Percentiles rank a stretch among this genome's conserved stretches.
Conservation (phyloP, 2,888 invertebrate species). For the Ectemnius cavifrons region DNA sequence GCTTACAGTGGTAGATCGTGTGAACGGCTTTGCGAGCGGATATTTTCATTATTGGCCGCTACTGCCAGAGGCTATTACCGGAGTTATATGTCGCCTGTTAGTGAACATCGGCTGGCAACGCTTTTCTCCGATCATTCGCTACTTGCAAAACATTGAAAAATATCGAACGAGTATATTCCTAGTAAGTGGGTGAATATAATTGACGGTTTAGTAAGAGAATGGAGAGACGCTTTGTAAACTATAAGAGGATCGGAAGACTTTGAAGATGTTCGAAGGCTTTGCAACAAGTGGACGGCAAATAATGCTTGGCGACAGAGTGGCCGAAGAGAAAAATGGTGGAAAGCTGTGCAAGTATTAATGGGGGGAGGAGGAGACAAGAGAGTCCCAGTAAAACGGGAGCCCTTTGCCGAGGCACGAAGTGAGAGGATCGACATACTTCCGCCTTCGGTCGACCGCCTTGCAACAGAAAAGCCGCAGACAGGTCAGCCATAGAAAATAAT, state of each 20-base stretch:
- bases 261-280: too few relatives aligned
- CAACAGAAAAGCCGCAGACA: constrained; percentile 51
- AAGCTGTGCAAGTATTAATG: too few relatives aligned
- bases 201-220: neutral
- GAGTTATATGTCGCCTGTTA: constrained; percentile 5
- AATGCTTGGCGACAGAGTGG: too few relatives aligned
- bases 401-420: constrained; percentile 28
- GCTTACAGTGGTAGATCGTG: too few relatives aligned
- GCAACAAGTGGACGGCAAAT: too few relatives aligned
- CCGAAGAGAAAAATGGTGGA: too few relatives aligned
- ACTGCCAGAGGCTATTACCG: neutral
- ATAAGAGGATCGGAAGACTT: too few relatives aligned
- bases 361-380: too few relatives aligned
- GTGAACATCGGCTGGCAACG: neutral
- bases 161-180: neutral
- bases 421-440: constrained; percentile 54
- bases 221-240: too few relatives aligned
- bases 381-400: neutral
- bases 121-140: neutral
- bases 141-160: neutral
- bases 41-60: constrained; percentile 2
- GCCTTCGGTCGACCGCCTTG: constrained; percentile 46
- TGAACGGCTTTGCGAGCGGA: neutral
- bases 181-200: neutral
- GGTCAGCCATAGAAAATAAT: constrained; percentile 37